These are phyloP conservation scores for Melipona beecheii DNA, from an alignment of 2,888 invertebrate species.

Conservation along the genomic window DNA sequence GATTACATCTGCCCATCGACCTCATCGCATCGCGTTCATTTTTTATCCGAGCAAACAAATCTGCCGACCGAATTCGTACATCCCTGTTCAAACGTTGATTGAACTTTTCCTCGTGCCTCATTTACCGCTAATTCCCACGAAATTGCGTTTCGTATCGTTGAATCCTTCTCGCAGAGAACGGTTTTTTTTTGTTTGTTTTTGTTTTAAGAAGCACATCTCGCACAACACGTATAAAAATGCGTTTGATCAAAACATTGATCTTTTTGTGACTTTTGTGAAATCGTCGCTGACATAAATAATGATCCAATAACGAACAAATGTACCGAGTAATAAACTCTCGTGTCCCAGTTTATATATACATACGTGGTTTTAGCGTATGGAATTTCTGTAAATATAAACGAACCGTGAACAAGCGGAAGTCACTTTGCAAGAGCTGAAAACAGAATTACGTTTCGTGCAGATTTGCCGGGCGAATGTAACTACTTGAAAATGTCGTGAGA, in stretches of 20 bases:
- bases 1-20: constrained; percentile 64
- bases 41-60: constrained; percentile 33
- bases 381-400: background rate
- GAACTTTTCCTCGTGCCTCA: constrained; percentile 61
- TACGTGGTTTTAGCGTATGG: background rate
- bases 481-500: background rate
- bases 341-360: background rate
- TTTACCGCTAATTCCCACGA: background rate
- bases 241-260: too few species aligned
- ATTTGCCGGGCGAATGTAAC: too few species aligned
- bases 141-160: background rate
- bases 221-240: too few species aligned
- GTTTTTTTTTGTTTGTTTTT: too few species aligned
- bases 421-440: background rate
- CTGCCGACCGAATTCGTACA: constrained; percentile 3
- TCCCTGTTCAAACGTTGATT: constrained; percentile 64
- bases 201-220: too few species aligned
- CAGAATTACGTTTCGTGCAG: background rate
- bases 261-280: too few species aligned
- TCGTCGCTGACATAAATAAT: too few species aligned
- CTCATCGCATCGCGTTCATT: constrained; percentile 29
- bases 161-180: too few species aligned
- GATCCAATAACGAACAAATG: background rate
- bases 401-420: background rate
- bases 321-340: background rate